A percentile compares a stretch with the other conserved stretches of the same genome.
Conservation (phyloP, 2,888 invertebrate species). For the Shargacucullia verbasci region DNA sequence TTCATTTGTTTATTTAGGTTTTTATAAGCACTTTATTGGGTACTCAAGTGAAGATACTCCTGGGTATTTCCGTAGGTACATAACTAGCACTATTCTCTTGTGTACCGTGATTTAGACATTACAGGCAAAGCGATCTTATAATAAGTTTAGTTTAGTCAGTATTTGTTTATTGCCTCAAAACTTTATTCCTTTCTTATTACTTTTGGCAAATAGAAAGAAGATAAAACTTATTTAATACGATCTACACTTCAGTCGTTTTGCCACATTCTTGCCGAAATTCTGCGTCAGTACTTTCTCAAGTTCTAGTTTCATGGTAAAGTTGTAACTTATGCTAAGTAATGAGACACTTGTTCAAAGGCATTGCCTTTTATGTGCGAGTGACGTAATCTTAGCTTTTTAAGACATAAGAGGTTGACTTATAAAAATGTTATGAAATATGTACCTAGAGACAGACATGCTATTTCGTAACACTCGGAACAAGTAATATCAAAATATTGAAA, state of each 20-base stretch:
- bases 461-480: no score
- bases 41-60: no score
- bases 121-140: background rate
- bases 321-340: conserved; percentile 1
- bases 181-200: no score
- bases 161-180: no score
- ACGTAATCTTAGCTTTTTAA: conserved; percentile 7
- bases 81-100: no score
- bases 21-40: no score
- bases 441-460: no score
- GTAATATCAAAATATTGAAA: no score
- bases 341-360: conserved; percentile 9
- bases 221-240: conserved; percentile 4
- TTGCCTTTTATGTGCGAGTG: conserved; percentile 3
- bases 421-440: conserved; percentile 1
- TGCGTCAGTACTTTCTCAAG: background rate
- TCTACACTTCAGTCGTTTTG: background rate
- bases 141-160: background rate
- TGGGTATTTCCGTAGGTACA: no score
- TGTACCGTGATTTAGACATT: background rate
- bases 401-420: conserved; percentile 3
- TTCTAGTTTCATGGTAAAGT: background rate
- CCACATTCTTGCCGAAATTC: conserved; percentile 1
- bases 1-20: no score
- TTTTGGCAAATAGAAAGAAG: background rate